Evolutionary conservation across 1,140 invertebrate species (phyloP), one percentile per base, ranked within the genome.

Genomic region (Macrostomum lignano): DNA sequence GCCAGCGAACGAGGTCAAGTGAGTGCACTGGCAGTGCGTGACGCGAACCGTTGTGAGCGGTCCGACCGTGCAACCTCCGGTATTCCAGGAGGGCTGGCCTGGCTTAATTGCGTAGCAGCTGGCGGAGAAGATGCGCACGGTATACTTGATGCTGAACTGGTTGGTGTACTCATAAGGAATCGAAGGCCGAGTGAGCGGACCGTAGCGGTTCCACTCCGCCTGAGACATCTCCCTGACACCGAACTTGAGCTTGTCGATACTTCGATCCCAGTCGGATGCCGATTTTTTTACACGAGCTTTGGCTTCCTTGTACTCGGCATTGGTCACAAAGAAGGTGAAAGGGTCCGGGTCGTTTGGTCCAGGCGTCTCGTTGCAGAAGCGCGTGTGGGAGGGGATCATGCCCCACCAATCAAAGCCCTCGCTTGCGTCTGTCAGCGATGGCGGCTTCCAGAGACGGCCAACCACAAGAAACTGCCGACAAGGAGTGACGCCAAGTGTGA

Each of bases 1-100:
- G 9, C 51, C 47, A 7, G 46, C n/a, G 36, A 60, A 62, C 26
- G 46, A 46, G 10, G 58, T 57, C 37, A 58, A 37, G 36, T 61
- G 57, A 31, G 25, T 51, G 36, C 48, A 55, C 3, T 38, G 21
- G 40, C 55, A 58, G 1, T 45, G 38, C 0, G 46, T 45, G 5
- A 23, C 17, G 3, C 25, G 25, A 2, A 32, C 26, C 23, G 34
- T 38, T 21, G 49, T 49, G 21, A 22, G 7, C 17, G 32, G 32
- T 6, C 32, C 32, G n/a, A 33, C 26, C 24, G 17, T 5, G 19
- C 32, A 33, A 5, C 20, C 20, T 5, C 5, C 20, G 5, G 17
- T 33, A 24, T 13, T 23, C 32, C 32, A 33, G 17, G 6, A 13
- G 13, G 5, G 10, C 20, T 25, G 3, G 4, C 17, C 3, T 4